Base-by-base conservation (phyloP, 2,113 vertebrate species). In the Peromyscus polionotus region DNA sequence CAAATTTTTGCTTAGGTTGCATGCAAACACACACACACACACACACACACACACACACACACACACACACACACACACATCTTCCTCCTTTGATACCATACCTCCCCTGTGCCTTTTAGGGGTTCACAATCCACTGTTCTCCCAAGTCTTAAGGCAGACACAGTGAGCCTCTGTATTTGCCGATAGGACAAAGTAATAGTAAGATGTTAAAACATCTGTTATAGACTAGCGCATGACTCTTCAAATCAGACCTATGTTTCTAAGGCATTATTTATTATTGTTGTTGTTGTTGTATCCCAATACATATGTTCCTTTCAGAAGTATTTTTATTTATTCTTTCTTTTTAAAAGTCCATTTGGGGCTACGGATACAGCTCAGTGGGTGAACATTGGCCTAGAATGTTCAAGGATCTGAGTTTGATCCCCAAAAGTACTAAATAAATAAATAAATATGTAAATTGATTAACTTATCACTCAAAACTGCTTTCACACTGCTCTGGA, bases 311-410 rank as follows among this genome's bases (percentile, higher is more conserved):
- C 68, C 54, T 91, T 86, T 59, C 33, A 68, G 85, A 89, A 92
- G 11, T 68, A n/a, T 75, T 88, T 91, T 93, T 91, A 68, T 79
- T 88, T 67, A 85, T 93, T 93, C 3, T 57, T 96, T 80, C 28
- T 90, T 93, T 93, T 22, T 13, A 75, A 86, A 73, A 75, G 24
- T 75, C 67, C 12, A 83, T 65, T 83, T 73, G 39, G 39, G 3
- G 36, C n/a, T 33, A 16, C 20, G 2, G 7, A 83, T 54, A 51
- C 31, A 79, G 73, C 3, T 79, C 59, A 76, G 68, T 90, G 26
- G 33, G 31, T 76, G 36, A 65, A 16, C 5, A 42, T 61, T 84
- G 51, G 13, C 24, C n/a, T 68, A 81, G 22, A 42, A 39, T 48
- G 13, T 45, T 61, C 24, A 33, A 90, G 42, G 57, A 8, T 54